Conservation (phyloP, 2,888 invertebrate genomes). For the Lasioglossum oenotherae region DNA sequence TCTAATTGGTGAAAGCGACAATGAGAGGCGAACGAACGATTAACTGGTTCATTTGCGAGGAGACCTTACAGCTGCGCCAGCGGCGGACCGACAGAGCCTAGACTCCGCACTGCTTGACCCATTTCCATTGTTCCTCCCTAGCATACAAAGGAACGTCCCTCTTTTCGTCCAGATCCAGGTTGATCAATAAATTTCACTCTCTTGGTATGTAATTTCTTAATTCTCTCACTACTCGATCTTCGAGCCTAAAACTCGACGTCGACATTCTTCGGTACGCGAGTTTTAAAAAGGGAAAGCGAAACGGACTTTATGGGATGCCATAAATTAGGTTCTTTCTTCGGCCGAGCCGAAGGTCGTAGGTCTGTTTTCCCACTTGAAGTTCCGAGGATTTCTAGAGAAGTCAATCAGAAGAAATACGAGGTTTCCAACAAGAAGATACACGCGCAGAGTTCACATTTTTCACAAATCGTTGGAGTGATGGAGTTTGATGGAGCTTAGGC, state of each 20-base stretch:
- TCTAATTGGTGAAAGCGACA: constrained; percentile 64
- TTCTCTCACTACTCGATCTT: neutral
- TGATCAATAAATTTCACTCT: neutral
- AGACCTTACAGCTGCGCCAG: constrained; percentile 45
- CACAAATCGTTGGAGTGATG: neutral
- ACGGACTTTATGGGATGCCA: neutral
- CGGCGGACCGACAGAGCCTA: constrained; percentile 10
- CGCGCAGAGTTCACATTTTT: neutral
- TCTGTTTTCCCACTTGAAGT: neutral
- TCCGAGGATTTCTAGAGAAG: neutral
- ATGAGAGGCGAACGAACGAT: constrained; percentile 58
- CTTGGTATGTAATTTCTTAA: neutral
- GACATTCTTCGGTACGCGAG: neutral
- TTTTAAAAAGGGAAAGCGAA: neutral
- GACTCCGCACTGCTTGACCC: constrained; percentile 46
- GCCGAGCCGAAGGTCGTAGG: neutral
- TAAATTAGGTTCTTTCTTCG: neutral
- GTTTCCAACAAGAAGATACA: neutral
- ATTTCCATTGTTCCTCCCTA: constrained; percentile 39
- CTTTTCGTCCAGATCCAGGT: neutral
- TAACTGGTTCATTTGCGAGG: constrained; percentile 55
- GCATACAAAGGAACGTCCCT: neutral
- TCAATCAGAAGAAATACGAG: neutral
- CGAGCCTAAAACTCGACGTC: neutral
- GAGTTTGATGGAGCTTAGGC: neutral